Evolutionary conservation across 2,113 vertebrate genomes (phyloP).

Genomic region (Cavia aperea): DNA sequence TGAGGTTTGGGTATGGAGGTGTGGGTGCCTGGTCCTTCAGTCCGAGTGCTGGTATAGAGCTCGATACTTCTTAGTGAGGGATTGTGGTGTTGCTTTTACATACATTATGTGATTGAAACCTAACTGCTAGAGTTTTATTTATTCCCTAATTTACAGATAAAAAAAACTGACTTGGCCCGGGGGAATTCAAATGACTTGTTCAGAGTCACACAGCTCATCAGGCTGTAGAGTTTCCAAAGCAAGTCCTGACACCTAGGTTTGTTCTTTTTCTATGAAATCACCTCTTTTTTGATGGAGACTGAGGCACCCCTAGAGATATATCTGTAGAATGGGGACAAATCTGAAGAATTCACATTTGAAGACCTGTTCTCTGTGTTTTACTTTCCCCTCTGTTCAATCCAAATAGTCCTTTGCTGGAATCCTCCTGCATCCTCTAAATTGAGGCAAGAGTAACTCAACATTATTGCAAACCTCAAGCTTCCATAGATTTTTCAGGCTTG

Average conservation of each 20-base stretch:
- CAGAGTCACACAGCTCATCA: not conserved
- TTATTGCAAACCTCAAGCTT: not conserved
- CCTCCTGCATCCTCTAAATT: not conserved
- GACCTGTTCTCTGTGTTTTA: not conserved
- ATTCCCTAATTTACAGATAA: not conserved
- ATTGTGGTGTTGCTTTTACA: not conserved
- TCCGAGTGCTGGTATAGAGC: not conserved
- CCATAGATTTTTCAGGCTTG: not conserved
- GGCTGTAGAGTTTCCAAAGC: not conserved
- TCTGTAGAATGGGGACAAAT: not conserved
- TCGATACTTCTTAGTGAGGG: not conserved
- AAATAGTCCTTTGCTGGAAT: not conserved
- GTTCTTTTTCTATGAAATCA: not conserved
- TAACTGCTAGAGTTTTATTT: not conserved
- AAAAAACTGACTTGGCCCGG: not conserved
- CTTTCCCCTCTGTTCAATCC: not conserved
- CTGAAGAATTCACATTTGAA: constrained; percentile 8
- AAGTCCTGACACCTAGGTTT: not conserved
- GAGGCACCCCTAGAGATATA: not conserved
- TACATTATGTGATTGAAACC: not conserved
- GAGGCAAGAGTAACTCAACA: not conserved
- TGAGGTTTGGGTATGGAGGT: not conserved
- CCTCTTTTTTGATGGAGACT: not conserved
- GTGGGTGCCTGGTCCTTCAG: not conserved
- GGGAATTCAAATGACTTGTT: not conserved